Conservation (phyloP, 2,113 vertebrate species). For the Suncus etruscus region DNA sequence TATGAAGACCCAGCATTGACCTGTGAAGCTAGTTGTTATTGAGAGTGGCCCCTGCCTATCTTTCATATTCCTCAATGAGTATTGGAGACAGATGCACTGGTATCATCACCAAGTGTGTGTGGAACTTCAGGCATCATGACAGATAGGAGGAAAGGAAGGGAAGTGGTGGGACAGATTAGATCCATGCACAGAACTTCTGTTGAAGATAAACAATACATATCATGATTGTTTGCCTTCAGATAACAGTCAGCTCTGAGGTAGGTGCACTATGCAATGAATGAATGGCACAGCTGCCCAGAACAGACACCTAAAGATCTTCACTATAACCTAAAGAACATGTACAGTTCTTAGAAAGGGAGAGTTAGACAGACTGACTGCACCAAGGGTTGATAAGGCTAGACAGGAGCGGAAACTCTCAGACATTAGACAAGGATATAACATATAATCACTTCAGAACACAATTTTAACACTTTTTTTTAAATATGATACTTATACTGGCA, state of each 20-base stretch:
- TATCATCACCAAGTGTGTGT: too few species aligned
- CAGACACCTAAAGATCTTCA: background rate
- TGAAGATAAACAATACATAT: background rate
- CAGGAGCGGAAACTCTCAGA: background rate
- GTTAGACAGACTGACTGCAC: background rate
- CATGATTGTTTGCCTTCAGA: background rate
- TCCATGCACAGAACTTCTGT: too few species aligned
- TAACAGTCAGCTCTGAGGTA: background rate
- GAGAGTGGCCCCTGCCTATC: too few species aligned
- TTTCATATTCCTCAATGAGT: too few species aligned
- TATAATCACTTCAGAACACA: background rate
- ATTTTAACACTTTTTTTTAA: background rate
- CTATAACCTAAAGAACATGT: constrained; percentile 12
- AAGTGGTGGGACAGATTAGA: too few species aligned
- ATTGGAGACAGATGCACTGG: too few species aligned
- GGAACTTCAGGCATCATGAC: too few species aligned
- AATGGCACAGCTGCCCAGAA: background rate
- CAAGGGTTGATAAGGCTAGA: background rate
- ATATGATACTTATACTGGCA: background rate
- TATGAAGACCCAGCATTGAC: too few species aligned
- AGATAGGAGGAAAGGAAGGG: too few species aligned
- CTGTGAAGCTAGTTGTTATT: too few species aligned
- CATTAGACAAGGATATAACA: background rate
- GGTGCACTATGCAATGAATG: background rate
- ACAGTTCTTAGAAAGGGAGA: background rate